A percentile compares a stretch with the other conserved stretches of the same genome.
phyloP scores from a whole-genome alignment of 2,113 vertebrate species.

The Protomyctophum bolini region DNA sequence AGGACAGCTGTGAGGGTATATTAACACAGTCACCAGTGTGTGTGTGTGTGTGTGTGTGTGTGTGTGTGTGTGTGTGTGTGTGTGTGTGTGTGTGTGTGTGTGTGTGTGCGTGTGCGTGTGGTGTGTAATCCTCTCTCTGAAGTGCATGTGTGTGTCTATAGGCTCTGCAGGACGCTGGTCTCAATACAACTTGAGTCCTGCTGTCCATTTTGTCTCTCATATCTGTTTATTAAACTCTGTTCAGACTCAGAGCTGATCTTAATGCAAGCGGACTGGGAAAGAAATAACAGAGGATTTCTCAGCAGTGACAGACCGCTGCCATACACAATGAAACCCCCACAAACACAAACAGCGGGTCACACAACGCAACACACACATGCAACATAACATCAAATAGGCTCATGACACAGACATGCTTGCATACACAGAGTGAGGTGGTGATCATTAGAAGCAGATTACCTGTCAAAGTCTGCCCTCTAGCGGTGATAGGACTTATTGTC shows the following conservation, averaged over 20 bases:
- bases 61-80: conserved; percentile 6
- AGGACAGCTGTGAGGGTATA: conserved; percentile 57
- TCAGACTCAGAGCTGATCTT: conserved; percentile 20
- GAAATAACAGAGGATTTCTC: conserved; percentile 33
- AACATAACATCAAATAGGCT: conserved; percentile 15
- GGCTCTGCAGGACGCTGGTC: conserved; percentile 16
- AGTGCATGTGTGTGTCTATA: neutral
- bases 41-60: conserved; percentile 26
- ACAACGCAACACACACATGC: conserved; percentile 1
- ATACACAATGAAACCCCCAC: conserved; percentile 6
- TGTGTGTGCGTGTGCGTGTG: neutral
- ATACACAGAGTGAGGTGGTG: neutral
- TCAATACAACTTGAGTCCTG: conserved; percentile 8
- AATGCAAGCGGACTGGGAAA: conserved; percentile 49
- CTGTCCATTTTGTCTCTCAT: too few relatives aligned
- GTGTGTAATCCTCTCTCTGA: neutral
- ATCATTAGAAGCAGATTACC: neutral
- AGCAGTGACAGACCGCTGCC: conserved; percentile 15
- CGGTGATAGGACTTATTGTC: conserved; percentile 15
- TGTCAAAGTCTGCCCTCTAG: conserved; percentile 57
- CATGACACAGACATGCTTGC: neutral
- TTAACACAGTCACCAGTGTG: conserved; percentile 42
- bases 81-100: neutral
- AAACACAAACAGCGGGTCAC: neutral
- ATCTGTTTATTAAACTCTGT: conserved; percentile 2